Conservation (phyloP, 2,797 vertebrate genomes). For the Lutjanus campechanus region DNA sequence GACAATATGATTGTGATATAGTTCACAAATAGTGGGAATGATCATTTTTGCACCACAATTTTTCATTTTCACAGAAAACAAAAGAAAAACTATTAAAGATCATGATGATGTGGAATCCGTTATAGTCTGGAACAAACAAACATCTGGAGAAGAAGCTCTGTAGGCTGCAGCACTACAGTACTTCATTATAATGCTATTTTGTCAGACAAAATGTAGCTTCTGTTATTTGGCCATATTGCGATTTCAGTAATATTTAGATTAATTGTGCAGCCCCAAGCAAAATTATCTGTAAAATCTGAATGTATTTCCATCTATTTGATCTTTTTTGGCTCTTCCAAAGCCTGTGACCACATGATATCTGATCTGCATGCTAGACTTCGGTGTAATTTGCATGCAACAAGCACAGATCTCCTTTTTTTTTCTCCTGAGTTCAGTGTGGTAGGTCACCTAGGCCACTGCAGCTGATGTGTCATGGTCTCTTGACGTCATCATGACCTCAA, state of each 20-base stretch:
- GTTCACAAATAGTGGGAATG: neutral
- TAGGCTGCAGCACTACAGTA: too few relatives aligned
- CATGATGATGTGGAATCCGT: neutral
- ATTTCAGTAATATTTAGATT: too few relatives aligned
- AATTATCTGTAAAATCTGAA: conserved; percentile 12
- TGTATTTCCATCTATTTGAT: conserved; percentile 18
- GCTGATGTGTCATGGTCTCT: conserved; percentile 33
- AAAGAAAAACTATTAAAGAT: too few relatives aligned
- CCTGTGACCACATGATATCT: conserved; percentile 6
- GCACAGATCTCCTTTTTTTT: conserved; percentile 38
- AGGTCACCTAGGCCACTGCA: conserved; percentile 41
- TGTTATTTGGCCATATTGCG: too few relatives aligned
- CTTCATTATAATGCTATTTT: too few relatives aligned
- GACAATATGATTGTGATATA: too few relatives aligned
- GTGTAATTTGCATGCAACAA: conserved; percentile 71
- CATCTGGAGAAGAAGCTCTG: too few relatives aligned
- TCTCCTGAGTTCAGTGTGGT: conserved; percentile 35
- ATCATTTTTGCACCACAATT: too few relatives aligned
- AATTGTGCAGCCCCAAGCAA: too few relatives aligned
- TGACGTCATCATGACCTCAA: conserved; percentile 49
- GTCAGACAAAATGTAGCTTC: too few relatives aligned
- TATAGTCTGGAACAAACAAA: too few relatives aligned
- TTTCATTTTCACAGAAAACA: neutral
- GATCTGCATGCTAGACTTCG: conserved; percentile 46
- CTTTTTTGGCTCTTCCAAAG: neutral